phyloP scores from a whole-genome alignment of 2,113 vertebrate genomes.

The Heliornis fulica region DNA sequence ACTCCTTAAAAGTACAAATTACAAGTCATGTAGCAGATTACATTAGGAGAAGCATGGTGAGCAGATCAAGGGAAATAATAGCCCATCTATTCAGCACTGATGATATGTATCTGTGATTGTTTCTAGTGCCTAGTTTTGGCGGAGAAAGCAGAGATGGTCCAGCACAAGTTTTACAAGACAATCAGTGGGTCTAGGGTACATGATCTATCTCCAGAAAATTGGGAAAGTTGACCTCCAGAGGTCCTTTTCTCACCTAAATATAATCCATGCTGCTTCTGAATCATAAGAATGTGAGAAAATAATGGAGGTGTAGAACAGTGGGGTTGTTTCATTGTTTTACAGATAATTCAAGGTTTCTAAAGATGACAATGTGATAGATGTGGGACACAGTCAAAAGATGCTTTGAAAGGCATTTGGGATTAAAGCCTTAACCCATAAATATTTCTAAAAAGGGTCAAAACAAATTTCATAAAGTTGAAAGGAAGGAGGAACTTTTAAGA shows the following conservation, averaged over 20 bases:
- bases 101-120: background rate
- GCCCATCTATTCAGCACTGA: background rate
- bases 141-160: background rate
- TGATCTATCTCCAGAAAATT: accelerated
- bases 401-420: background rate
- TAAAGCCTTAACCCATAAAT: background rate
- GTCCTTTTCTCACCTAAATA: background rate
- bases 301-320: background rate
- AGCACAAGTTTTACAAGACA: background rate
- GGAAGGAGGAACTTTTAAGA: too few relatives aligned
- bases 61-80: background rate
- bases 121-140: background rate
- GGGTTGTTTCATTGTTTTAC: background rate
- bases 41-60: background rate
- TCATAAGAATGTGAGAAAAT: background rate
- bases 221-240: background rate
- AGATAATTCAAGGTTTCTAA: background rate
- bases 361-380: background rate
- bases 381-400: background rate
- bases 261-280: background rate
- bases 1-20: too few relatives aligned
- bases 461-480: background rate
- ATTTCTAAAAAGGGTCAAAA: background rate
- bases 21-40: background rate
- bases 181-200: background rate